Evolutionary conservation across 2,797 vertebrate genomes (phyloP).

Genomic region (Coregonus sp.): DNA sequence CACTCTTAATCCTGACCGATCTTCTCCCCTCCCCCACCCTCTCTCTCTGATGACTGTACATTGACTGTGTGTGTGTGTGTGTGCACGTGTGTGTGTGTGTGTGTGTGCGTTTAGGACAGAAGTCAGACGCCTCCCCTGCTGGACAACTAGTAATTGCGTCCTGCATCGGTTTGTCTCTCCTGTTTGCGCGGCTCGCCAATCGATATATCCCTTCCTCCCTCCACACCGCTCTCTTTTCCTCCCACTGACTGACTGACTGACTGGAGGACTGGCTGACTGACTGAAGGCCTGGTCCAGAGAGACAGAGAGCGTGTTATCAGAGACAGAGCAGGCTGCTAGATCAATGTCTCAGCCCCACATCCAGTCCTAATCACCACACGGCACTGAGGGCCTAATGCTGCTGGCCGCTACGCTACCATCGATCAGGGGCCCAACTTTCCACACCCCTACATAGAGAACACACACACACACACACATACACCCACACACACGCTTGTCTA

Average conservation of each 20-base stretch:
- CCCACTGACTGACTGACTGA: conserved; percentile 27
- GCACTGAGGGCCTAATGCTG: conserved; percentile 1
- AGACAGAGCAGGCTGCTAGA: conserved; percentile 32
- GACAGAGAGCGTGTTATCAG: conserved; percentile 39
- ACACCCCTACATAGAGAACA: conserved; percentile 15
- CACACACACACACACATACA: conserved; percentile 15
- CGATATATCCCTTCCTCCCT: conserved; percentile 39
- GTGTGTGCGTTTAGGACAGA: conserved; percentile 13
- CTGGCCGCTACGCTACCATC: conserved; percentile 19
- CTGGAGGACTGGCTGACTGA: neutral
- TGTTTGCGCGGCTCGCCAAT: conserved; percentile 50
- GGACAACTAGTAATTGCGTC: conserved; percentile 31
- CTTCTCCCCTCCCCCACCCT: neutral
- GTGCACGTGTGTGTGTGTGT: conserved; percentile 20
- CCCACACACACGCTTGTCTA: conserved; percentile 33
- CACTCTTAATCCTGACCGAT: neutral
- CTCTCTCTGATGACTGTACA: neutral
- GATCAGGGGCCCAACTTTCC: conserved; percentile 23
- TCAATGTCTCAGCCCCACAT: conserved; percentile 35
- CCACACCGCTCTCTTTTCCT: conserved; percentile 9
- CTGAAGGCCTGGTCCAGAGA: neutral
- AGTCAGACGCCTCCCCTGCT: conserved; percentile 16
- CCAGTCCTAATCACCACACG: conserved; percentile 26
- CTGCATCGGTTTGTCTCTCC: conserved; percentile 28
- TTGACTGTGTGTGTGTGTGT: neutral